Evolutionary conservation across 2,113 vertebrate genomes (phyloP).

Genomic region (Miniopterus natalensis): DNA sequence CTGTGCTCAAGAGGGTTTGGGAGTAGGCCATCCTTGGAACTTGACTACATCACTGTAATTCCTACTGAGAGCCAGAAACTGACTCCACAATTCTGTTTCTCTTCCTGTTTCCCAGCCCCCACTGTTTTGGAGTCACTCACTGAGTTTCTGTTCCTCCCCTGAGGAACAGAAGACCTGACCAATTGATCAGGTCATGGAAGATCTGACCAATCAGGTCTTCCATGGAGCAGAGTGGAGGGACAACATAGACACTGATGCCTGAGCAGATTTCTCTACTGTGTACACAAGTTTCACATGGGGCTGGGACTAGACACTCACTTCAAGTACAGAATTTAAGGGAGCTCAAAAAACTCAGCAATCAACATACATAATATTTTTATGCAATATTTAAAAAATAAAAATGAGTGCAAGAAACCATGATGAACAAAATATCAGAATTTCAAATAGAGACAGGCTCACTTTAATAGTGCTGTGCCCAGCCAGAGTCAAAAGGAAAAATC

Average conservation of each 20-base stretch:
- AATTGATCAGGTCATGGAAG: too few species aligned
- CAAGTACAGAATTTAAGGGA: background rate
- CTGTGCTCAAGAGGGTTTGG: background rate
- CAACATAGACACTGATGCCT: background rate
- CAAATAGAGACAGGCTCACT: background rate
- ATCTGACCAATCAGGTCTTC: background rate
- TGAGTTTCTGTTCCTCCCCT: background rate
- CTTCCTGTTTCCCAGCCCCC: background rate
- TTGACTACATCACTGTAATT: background rate
- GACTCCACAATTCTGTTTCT: background rate
- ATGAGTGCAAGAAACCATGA: background rate
- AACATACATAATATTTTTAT: background rate
- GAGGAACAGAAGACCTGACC: background rate
- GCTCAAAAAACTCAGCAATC: background rate
- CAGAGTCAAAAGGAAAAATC: background rate
- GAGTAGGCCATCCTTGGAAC: background rate
- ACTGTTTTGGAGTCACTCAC: background rate
- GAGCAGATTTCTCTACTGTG: background rate
- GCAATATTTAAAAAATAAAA: conserved; percentile 59
- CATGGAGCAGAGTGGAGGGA: background rate
- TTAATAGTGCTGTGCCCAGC: background rate
- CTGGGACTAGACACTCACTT: background rate
- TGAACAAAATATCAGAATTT: conserved; percentile 45
- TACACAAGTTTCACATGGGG: background rate
- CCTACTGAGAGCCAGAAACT: conserved; percentile 7